Conservation (phyloP, 2,888 invertebrate species). For the Drosophila algonquin region DNA sequence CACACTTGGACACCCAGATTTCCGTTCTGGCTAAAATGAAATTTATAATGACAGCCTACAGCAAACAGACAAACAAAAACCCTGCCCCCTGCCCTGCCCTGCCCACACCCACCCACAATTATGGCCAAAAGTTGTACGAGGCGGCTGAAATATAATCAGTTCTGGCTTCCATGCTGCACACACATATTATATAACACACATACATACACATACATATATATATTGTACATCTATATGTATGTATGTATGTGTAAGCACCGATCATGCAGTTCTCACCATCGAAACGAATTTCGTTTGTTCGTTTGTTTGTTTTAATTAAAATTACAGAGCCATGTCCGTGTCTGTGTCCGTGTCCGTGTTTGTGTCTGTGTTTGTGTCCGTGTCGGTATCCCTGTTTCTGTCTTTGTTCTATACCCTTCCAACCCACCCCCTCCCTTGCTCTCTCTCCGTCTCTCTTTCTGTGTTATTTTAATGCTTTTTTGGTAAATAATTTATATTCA, state of each 20-base stretch:
- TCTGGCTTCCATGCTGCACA: slow-evolving; percentile 9
- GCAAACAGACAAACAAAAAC: slow-evolving; percentile 31
- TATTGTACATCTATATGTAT: background rate
- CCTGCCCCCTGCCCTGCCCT: too few species aligned
- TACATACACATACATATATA: background rate
- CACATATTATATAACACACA: background rate
- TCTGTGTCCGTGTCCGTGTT: slow-evolving; percentile 1
- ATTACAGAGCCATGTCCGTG: slow-evolving; percentile 45
- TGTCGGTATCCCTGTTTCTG: background rate
- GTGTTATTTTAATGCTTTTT: slow-evolving; percentile 45
- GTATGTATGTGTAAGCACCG: slow-evolving; percentile 8
- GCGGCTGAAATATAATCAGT: slow-evolving; percentile 53
- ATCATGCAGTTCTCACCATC: slow-evolving; percentile 35
- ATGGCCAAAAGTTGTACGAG: slow-evolving; percentile 62
- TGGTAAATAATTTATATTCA: slow-evolving; percentile 67
- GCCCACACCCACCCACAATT: slow-evolving; percentile 60
- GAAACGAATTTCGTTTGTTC: slow-evolving; percentile 27
- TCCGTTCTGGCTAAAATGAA: slow-evolving; percentile 58
- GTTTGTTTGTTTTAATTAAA: slow-evolving; percentile 72
- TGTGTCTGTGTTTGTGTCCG: background rate
- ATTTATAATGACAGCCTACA: slow-evolving; percentile 74
- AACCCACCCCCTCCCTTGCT: background rate
- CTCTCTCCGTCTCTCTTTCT: background rate
- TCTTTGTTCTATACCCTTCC: background rate
- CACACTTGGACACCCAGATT: slow-evolving; percentile 35